phyloP scores from a whole-genome alignment of 2,113 vertebrate genomes.

The Silurus asotus region DNA sequence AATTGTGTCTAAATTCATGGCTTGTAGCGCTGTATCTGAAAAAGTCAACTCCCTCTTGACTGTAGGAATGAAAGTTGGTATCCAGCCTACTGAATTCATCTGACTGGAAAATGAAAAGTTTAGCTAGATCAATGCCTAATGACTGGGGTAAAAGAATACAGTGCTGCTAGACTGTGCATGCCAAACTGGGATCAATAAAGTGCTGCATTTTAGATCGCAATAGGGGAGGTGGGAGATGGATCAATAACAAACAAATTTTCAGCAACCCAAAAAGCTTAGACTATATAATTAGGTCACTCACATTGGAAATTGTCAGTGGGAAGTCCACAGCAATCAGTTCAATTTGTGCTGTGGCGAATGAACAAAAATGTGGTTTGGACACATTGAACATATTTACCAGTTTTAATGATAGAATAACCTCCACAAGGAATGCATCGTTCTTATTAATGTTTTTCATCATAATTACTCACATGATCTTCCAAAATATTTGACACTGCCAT shows the following conservation, averaged over 20 bases:
- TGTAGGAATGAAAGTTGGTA: constrained; percentile 57
- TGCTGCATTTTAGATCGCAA: constrained; percentile 71
- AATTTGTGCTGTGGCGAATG: constrained; percentile 19
- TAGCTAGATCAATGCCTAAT: constrained; percentile 74
- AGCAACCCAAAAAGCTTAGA: constrained; percentile 68
- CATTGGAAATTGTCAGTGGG: constrained; percentile 63
- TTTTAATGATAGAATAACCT: constrained; percentile 27
- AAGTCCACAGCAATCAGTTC: constrained; percentile 54
- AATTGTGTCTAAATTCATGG: constrained; percentile 61
- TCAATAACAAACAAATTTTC: constrained; percentile 79
- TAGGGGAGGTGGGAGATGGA: constrained; percentile 62
- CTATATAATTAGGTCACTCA: constrained; percentile 73
- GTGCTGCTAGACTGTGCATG: constrained; percentile 68
- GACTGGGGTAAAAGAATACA: constrained; percentile 72
- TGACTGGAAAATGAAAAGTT: constrained; percentile 68
- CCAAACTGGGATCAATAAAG: constrained; percentile 71
- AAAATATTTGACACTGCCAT: constrained; percentile 26
- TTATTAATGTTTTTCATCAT: constrained; percentile 20
- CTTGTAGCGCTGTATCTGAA: constrained; percentile 50
- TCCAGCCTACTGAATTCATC: constrained; percentile 63
- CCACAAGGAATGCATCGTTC: constrained; percentile 44
- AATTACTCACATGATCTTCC: constrained; percentile 24
- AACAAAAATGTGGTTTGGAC: constrained; percentile 34
- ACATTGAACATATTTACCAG: constrained; percentile 38
- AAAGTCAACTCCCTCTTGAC: constrained; percentile 59